A percentile compares a stretch with the other conserved stretches of the same genome.
Evolutionary conservation across 2,113 vertebrate genomes (phyloP).

Genomic region (Corynorhinus townsendii): DNA sequence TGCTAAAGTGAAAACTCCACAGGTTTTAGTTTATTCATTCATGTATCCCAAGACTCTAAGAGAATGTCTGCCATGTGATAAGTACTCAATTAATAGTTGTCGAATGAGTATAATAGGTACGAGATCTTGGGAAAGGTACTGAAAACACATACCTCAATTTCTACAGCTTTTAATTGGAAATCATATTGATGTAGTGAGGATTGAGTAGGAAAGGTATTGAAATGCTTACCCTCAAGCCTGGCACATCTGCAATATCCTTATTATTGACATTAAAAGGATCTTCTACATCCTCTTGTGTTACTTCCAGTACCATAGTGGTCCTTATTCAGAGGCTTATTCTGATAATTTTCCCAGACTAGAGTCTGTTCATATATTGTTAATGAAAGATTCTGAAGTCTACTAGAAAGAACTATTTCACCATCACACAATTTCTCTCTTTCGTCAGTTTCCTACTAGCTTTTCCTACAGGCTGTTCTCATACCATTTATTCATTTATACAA

Average conservation of each 20-base stretch:
- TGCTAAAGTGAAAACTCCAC: not conserved
- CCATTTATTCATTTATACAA: not conserved
- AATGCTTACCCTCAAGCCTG: not conserved
- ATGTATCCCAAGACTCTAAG: not conserved
- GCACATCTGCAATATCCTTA: not conserved
- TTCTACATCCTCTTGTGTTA: not conserved
- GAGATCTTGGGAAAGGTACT: not conserved
- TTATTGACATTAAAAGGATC: not conserved
- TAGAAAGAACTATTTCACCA: not conserved
- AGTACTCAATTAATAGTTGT: not conserved
- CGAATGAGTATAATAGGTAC: not conserved
- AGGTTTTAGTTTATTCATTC: not conserved
- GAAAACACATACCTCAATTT: not conserved
- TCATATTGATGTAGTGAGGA: not conserved
- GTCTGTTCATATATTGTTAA: not conserved
- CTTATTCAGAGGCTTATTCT: not conserved
- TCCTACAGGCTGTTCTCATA: not conserved
- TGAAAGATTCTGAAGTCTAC: not conserved
- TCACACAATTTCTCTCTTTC: not conserved
- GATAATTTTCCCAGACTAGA: not conserved
- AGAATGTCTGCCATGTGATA: not conserved
- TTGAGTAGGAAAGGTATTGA: not conserved
- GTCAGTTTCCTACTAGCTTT: not conserved
- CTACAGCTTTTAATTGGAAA: not conserved
- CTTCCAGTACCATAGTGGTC: not conserved